Percentiles rank a stretch among this genome's conserved stretches.
phyloP scores from a whole-genome alignment of 37 sponge, comb jelly and placozoan species.

The Oscarella lobularis region DNA sequence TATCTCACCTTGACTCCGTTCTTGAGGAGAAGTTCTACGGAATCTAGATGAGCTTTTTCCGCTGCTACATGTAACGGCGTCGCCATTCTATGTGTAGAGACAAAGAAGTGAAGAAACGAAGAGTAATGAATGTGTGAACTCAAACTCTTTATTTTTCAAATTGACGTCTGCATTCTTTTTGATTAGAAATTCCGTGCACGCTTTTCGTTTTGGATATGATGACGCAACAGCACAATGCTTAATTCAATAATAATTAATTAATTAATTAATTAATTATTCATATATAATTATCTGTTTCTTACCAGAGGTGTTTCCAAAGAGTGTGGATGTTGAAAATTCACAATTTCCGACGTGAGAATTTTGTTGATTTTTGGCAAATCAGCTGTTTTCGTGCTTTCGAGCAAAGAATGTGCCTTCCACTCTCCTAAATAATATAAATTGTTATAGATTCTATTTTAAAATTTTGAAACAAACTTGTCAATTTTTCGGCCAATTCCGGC shows the following conservation, averaged over 20 bases:
- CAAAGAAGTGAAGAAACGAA: too few species aligned
- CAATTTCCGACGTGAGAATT: slow-evolving; percentile 36
- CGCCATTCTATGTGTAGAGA: slow-evolving; percentile 13
- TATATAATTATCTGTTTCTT: too few species aligned
- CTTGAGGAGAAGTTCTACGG: slow-evolving; percentile 49
- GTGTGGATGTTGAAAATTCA: slow-evolving; percentile 71
- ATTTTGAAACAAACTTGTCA: too few species aligned
- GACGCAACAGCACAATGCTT: slow-evolving; percentile 51
- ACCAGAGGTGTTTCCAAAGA: slow-evolving; percentile 72
- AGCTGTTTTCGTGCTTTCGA: slow-evolving; percentile 22
- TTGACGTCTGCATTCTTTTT: slow-evolving; percentile 78
- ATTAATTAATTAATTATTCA: too few species aligned
- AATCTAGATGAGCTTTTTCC: slow-evolving; percentile 27
- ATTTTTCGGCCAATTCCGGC: slow-evolving; percentile 47
- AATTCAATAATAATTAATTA: too few species aligned
- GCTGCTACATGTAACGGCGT: slow-evolving; percentile 63
- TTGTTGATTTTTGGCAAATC: slow-evolving; percentile 67
- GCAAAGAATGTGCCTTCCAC: slow-evolving; percentile 61
- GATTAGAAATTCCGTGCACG: slow-evolving; percentile 57
- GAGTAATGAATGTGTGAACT: too few species aligned
- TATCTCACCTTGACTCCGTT: slow-evolving; percentile 72
- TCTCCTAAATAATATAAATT: too few species aligned
- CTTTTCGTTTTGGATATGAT: slow-evolving; percentile 36
- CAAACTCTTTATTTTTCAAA: slow-evolving; percentile 65
- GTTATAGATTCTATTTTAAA: too few species aligned